A percentile compares a stretch with the other conserved stretches of the same genome.
Evolutionary conservation across 2,888 invertebrate genomes (phyloP).

Genomic region (Caenorhabditis sulstoni): DNA sequence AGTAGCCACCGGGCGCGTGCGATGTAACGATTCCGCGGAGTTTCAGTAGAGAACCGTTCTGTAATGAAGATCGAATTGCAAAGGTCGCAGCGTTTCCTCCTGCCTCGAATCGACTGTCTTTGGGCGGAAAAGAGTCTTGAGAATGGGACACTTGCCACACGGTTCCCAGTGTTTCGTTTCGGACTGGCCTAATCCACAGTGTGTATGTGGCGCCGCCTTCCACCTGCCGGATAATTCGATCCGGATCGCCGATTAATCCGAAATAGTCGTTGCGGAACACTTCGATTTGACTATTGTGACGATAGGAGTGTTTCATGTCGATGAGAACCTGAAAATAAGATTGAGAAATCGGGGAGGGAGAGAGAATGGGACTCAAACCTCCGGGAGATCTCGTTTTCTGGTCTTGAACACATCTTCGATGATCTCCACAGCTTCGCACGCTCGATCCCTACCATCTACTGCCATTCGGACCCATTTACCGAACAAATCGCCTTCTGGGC

Average conservation of each 20-base stretch:
- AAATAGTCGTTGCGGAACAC: slow-evolving; percentile 19
- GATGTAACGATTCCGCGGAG: background rate
- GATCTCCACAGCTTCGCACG: background rate
- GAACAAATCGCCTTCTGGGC: too few species aligned
- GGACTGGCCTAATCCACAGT: slow-evolving; percentile 8
- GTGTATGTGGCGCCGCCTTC: background rate
- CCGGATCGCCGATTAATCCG: slow-evolving; percentile 24
- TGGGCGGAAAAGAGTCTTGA: too few species aligned
- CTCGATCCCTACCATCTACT: background rate
- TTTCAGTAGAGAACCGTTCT: too few species aligned
- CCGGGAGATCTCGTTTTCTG: background rate
- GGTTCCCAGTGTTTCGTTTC: too few species aligned
- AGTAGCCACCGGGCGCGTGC: background rate
- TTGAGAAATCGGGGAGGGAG: too few species aligned
- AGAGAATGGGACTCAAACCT: slow-evolving; percentile 3
- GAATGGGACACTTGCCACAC: too few species aligned
- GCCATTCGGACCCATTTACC: slow-evolving; percentile 20
- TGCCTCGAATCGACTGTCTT: too few species aligned
- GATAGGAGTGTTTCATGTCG: background rate
- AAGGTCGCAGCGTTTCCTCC: too few species aligned
- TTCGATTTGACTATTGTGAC: background rate
- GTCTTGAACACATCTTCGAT: slow-evolving; percentile 17
- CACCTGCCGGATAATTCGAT: background rate
- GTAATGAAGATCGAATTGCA: too few species aligned
- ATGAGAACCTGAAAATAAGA: slow-evolving; percentile 4